Evolutionary conservation across 2,888 invertebrate species (phyloP).

Genomic region (Chaetogeoica ovagalla): DNA sequence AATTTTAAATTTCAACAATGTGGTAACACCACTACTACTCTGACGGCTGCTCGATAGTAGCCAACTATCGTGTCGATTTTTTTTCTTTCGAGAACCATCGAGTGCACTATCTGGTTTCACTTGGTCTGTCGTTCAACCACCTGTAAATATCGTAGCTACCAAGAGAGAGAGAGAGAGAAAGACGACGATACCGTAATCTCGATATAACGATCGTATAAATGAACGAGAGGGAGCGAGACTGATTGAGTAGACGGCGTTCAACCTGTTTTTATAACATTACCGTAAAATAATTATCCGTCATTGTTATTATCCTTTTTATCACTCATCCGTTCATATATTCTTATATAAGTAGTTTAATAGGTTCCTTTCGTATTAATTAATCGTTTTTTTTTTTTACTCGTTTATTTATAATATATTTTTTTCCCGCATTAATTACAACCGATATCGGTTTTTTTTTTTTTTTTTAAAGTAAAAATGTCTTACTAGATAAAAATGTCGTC

Average conservation of each 20-base stretch:
- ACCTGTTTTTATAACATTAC: not conserved
- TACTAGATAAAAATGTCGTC: not conserved
- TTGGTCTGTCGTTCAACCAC: constrained; percentile 33
- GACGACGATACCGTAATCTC: not conserved
- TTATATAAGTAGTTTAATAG: not conserved
- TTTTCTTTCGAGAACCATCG: no score
- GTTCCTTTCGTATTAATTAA: not conserved
- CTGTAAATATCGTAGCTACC: constrained; percentile 5
- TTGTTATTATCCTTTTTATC: not conserved
- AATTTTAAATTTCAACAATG: no score
- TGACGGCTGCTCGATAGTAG: no score
- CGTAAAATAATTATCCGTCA: not conserved
- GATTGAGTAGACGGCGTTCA: not conserved
- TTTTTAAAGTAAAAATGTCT: not conserved
- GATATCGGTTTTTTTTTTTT: not conserved
- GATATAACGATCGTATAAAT: not conserved
- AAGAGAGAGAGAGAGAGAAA: not conserved
- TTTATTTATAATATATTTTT: not conserved
- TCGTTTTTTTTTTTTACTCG: not conserved
- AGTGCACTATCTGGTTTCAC: no score
- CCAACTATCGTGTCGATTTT: no score
- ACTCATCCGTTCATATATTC: not conserved
- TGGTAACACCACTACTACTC: no score
- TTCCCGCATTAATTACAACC: not conserved
- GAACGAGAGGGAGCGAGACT: no score